A percentile compares a stretch with the other conserved stretches of the same genome.
Evolutionary conservation across 2,113 vertebrate species (phyloP).

Genomic region (Nyctibius bracteatus): DNA sequence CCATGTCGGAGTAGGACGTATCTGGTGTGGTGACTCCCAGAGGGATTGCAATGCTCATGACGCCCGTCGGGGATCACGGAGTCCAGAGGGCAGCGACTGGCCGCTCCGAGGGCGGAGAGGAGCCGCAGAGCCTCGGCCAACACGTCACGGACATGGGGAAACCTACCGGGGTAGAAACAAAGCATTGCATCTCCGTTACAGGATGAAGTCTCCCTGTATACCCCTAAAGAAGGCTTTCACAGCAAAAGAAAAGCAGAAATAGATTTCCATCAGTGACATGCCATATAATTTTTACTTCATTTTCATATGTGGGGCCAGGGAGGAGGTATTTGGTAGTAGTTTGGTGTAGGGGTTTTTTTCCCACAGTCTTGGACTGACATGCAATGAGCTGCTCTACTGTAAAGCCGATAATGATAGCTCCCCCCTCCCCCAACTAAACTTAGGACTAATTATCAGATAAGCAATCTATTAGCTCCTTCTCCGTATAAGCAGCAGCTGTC

Average conservation of each 20-base stretch:
- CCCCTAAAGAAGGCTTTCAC: not conserved
- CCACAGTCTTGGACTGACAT: not conserved
- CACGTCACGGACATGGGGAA: conserved; percentile 96
- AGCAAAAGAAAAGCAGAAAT: not conserved
- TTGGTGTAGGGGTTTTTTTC: not conserved
- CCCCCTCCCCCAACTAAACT: not conserved
- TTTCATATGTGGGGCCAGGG: not conserved
- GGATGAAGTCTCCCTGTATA: not conserved
- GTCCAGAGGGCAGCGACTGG: conserved; percentile 87
- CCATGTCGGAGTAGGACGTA: conserved; percentile 99
- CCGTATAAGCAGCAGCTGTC: conserved; percentile 6
- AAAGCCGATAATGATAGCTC: not conserved
- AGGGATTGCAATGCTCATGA: conserved; percentile 99
- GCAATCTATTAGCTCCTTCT: conserved; percentile 8
- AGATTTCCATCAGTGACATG: not conserved
- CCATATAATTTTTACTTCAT: not conserved
- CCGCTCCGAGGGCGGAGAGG: conserved; percentile 90
- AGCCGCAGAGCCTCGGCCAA: conserved; percentile 88
- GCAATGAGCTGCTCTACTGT: not conserved
- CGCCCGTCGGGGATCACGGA: conserved; percentile 95
- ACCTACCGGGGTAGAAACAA: conserved; percentile 75
- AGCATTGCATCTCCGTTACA: not conserved
- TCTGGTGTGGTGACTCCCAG: conserved; percentile 99
- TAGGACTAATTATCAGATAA: conserved; percentile 3
- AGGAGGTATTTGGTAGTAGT: not conserved